Conservation (phyloP, 2,888 invertebrate species). For the Platynereis dumerilii region DNA sequence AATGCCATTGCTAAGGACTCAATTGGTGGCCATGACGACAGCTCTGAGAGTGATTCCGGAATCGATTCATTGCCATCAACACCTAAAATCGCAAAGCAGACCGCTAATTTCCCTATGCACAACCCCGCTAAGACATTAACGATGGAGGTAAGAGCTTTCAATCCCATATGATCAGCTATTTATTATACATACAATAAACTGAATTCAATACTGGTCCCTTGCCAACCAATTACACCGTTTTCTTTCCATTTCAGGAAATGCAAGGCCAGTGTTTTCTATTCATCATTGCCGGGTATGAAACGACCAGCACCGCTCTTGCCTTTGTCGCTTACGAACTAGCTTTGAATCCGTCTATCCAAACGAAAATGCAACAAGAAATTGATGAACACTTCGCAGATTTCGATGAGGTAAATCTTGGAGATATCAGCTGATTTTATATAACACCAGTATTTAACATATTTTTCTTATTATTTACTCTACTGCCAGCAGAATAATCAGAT, state of each 20-base stretch:
- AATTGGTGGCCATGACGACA: background rate
- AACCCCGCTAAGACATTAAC: constrained; percentile 4
- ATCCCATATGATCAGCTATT: too few species aligned
- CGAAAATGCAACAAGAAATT: constrained; percentile 64
- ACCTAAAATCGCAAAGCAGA: too few species aligned
- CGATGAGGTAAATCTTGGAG: constrained; percentile 24
- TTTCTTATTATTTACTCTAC: too few species aligned
- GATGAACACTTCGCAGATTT: constrained; percentile 48
- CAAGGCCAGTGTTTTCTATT: constrained; percentile 62
- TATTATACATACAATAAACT: too few species aligned
- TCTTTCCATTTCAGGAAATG: constrained; percentile 55
- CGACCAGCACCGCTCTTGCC: constrained; percentile 66
- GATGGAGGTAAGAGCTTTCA: constrained; percentile 17
- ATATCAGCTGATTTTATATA: too few species aligned
- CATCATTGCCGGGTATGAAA: constrained; percentile 68
- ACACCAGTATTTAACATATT: too few species aligned
- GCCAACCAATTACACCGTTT: too few species aligned
- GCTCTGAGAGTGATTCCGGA: constrained; percentile 5
- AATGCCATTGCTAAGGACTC: background rate
- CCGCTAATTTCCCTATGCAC: too few species aligned
- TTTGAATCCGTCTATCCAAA: constrained; percentile 64
- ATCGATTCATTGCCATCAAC: too few species aligned
- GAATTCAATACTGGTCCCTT: too few species aligned
- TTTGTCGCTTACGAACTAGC: constrained; percentile 65
- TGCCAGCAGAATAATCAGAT: too few species aligned